Percentiles rank a stretch among this genome's conserved stretches.
Conservation (phyloP, 2,797 vertebrate genomes). For the Peromyscus attwateri region DNA sequence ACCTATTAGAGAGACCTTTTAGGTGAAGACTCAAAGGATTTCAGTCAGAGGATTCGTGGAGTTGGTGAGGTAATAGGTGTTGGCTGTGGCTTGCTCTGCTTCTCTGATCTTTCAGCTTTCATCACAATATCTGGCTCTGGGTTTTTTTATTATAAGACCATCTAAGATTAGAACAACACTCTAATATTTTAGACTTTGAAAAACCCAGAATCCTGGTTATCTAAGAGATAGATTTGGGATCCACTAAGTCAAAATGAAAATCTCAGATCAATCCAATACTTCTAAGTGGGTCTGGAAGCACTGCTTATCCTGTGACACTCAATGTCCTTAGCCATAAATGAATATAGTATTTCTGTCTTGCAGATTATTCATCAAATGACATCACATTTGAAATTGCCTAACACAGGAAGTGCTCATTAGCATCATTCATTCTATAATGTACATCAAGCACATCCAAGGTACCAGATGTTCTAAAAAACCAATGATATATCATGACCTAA, state of each 20-base stretch:
- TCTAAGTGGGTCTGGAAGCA: background rate
- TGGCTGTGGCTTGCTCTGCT: too few relatives aligned
- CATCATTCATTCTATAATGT: background rate
- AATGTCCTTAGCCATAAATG: background rate
- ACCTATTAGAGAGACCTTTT: too few relatives aligned
- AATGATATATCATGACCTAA: background rate
- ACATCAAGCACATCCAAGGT: background rate
- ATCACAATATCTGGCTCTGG: too few relatives aligned
- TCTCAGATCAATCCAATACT: background rate
- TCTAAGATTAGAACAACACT: background rate
- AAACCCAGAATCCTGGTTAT: background rate
- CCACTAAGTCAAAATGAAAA: background rate
- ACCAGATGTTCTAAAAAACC: background rate
- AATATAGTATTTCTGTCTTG: background rate
- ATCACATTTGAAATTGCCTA: background rate
- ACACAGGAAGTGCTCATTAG: background rate
- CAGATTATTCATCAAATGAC: background rate
- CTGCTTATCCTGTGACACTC: conserved; percentile 2
- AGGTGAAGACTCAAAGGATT: too few relatives aligned
- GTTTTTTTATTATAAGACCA: too few relatives aligned
- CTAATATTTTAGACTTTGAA: conserved; percentile 14
- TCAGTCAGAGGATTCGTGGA: too few relatives aligned
- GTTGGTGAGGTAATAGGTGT: too few relatives aligned
- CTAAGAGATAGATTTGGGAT: background rate
- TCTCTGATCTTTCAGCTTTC: too few relatives aligned